Base-by-base conservation (phyloP, 2,797 vertebrate species). In the Falco naumanni region DNA sequence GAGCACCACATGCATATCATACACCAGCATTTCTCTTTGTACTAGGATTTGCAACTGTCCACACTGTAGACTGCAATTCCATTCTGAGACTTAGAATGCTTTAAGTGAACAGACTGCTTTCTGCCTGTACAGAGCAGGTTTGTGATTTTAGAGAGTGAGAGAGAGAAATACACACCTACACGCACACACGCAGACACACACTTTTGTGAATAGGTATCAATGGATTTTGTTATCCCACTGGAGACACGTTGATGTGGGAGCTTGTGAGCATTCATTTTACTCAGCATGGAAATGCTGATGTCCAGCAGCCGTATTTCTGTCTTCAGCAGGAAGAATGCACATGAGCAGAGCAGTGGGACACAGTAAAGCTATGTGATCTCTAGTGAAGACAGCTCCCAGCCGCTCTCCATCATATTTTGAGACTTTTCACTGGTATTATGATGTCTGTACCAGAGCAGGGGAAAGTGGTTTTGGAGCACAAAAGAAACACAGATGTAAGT, bases 401-500 rank as follows among this genome's bases (percentile, higher is more conserved):
- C 19, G 15, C 13, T n/a, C 28, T 51, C 34, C 56, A 17, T 39
- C 51, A 41, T 25, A 16, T 76, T 78, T 21, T 85, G 53, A 63
- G 17, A 53, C 51, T 90, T 95, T 90, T 70, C 25, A 57, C 22
- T 72, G 39, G 10, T 91, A 43, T 31, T 61, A 48, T 15, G 18
- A 33, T 33, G 10, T 33, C 48, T 79, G 16, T 51, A 47, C 51
- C 56, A 72, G 18, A 91, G 70, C 63, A 91, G 29, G 25, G 14
- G 7, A 71, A 66, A 48, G 20, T 0, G 33, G 2, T 16, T 70
- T 84, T 64, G 4, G 76, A 90, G 41, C 28, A 69, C 29, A 60
- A 70, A 91, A 79, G 39, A 63, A 95, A 39, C 56, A 59, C 47
- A 91, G 5, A 41, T 94, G 91, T 94, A 82, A 91, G 79, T 96